Conservation (phyloP, 2,113 vertebrate species). For the Gnathonemus longibarbis region DNA sequence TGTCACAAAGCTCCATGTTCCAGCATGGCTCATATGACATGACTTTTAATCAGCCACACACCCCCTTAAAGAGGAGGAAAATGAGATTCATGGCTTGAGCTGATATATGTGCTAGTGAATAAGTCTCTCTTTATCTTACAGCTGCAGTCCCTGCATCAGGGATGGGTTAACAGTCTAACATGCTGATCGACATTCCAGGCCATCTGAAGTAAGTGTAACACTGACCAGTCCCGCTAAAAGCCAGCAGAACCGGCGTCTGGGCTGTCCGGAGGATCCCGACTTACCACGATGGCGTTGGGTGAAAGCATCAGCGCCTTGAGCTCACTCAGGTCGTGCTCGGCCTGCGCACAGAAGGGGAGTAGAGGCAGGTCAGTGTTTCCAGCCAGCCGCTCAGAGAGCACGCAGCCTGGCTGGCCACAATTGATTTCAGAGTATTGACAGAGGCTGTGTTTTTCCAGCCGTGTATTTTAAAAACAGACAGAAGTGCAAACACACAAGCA, state of each 20-base stretch:
- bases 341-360: slow-evolving; percentile 73
- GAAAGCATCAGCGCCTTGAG: slow-evolving; percentile 99
- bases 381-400: not conserved
- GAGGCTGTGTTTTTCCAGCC: not conserved
- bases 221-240: not conserved
- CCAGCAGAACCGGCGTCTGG: not conserved
- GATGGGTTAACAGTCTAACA: not conserved
- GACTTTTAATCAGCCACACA: not conserved
- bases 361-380: slow-evolving; percentile 50
- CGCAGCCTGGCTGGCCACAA: not conserved
- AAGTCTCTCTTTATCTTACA: not conserved
- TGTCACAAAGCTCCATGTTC: not conserved
- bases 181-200: not conserved
- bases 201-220: not conserved
- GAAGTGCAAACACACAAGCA: not conserved
- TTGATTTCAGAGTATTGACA: not conserved
- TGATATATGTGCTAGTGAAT: not conserved
- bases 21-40: not conserved
- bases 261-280: slow-evolving; percentile 50
- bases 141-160: not conserved
- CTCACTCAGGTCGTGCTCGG: slow-evolving; percentile 99
- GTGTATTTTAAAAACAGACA: not conserved
- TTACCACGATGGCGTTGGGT: slow-evolving; percentile 99
- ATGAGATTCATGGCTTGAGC: not conserved
- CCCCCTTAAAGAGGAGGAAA: not conserved